phyloP scores from a whole-genome alignment of 2,797 vertebrate species.

The Pyrocephalus nanus region DNA sequence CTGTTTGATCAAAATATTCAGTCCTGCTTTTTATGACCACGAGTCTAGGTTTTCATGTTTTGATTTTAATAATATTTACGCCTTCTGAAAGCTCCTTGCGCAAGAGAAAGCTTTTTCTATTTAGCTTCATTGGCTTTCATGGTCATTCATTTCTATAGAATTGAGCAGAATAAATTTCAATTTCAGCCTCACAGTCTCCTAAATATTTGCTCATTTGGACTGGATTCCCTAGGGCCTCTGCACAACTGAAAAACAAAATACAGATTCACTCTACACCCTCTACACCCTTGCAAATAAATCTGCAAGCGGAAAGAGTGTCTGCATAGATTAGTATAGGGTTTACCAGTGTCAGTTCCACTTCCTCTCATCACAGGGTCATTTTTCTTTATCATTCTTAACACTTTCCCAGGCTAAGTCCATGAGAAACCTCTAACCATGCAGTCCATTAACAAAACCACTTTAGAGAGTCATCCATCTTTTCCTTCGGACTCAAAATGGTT shows the following conservation, averaged over 20 bases:
- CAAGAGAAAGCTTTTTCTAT: neutral
- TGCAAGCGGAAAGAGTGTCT: neutral
- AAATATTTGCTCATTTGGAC: conserved; percentile 16
- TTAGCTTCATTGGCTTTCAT: neutral
- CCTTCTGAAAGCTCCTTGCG: neutral
- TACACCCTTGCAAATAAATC: neutral
- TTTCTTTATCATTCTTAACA: neutral
- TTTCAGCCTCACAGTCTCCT: neutral
- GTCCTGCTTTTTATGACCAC: neutral
- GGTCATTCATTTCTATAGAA: neutral
- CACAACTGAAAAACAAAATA: neutral
- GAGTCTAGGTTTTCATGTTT: neutral
- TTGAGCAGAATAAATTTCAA: conserved; percentile 6
- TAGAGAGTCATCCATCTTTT: neutral
- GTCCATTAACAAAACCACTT: neutral
- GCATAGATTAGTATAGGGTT: neutral
- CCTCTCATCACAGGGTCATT: neutral
- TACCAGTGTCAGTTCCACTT: neutral
- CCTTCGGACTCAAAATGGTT: neutral
- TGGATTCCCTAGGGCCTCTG: neutral
- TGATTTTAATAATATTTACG: conserved; percentile 26
- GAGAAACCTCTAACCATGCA: neutral
- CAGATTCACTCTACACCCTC: neutral
- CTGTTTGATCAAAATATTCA: neutral
- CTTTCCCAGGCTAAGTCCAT: neutral